phyloP scores from a whole-genome alignment of 1,140 invertebrate species.

The Geopemphigus sp. region DNA sequence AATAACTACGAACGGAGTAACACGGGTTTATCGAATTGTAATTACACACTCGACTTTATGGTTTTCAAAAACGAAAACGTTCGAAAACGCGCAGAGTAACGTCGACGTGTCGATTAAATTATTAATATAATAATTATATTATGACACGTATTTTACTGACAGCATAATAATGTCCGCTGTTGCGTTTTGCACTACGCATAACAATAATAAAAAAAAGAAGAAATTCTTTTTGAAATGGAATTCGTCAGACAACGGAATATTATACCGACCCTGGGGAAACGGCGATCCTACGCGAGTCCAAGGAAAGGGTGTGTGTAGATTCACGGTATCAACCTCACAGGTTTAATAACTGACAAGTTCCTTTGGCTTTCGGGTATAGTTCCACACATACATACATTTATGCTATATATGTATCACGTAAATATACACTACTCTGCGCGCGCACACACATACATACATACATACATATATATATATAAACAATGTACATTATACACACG shows the following conservation, averaged over 20 bases:
- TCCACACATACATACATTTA: not conserved
- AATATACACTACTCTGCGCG: not conserved
- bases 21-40: too few relatives aligned
- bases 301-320: slow-evolving; percentile 33
- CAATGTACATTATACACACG: not conserved
- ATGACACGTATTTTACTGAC: not conserved
- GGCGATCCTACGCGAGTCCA: not conserved
- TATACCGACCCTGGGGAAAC: slow-evolving; percentile 22
- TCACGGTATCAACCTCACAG: slow-evolving; percentile 30
- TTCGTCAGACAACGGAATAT: slow-evolving; percentile 25
- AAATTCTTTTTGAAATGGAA: not conserved
- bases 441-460: not conserved
- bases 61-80: too few relatives aligned
- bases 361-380: slow-evolving; percentile 16
- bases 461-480: not conserved
- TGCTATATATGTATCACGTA: not conserved
- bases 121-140: too few relatives aligned
- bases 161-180: slow-evolving; percentile 1
- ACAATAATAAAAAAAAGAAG: slow-evolving; percentile 1
- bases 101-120: too few relatives aligned
- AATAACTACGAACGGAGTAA: too few relatives aligned
- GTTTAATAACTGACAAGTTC: slow-evolving; percentile 46
- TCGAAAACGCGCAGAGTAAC: too few relatives aligned
- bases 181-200: not conserved
- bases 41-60: too few relatives aligned